Percentiles rank a stretch among this genome's conserved stretches.
These are phyloP conservation scores for Megaceryle torquata DNA, from an alignment of 2,113 vertebrate genomes.

Conservation along the genomic window DNA sequence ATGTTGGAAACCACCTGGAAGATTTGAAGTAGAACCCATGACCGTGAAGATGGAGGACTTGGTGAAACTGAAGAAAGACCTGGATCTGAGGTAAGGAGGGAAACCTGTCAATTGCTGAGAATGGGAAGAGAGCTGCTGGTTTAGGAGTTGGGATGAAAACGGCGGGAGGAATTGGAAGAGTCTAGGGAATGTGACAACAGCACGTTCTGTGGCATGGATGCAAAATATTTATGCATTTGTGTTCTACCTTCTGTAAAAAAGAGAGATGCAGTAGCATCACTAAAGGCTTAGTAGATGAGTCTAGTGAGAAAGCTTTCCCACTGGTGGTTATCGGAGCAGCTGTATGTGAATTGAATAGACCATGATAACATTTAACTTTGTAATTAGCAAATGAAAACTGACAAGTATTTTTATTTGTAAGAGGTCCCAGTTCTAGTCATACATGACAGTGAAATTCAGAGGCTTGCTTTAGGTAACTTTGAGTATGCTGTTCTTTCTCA, in stretches of 20 bases:
- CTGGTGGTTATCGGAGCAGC: background rate
- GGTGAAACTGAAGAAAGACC: background rate
- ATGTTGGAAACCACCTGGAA: background rate
- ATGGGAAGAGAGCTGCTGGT: background rate
- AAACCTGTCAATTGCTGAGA: background rate
- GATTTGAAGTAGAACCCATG: background rate
- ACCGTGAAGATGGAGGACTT: background rate
- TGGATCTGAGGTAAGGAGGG: slow-evolving; percentile 1
- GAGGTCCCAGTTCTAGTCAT: background rate
- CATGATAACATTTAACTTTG: background rate
- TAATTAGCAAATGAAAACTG: background rate
- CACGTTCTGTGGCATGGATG: background rate
- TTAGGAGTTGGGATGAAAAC: background rate
- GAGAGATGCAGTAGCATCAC: background rate
- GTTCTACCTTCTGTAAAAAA: background rate
- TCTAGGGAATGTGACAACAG: background rate
- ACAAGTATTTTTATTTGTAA: background rate
- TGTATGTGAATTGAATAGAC: background rate
- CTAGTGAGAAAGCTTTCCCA: background rate
- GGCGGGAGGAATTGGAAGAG: background rate
- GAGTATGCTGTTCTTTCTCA: background rate
- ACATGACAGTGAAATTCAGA: background rate
- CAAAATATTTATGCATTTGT: background rate
- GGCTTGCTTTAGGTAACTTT: background rate
- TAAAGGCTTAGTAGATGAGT: background rate